Conservation (phyloP, 2,797 vertebrate species). For the Coranthus polyacanthus region DNA sequence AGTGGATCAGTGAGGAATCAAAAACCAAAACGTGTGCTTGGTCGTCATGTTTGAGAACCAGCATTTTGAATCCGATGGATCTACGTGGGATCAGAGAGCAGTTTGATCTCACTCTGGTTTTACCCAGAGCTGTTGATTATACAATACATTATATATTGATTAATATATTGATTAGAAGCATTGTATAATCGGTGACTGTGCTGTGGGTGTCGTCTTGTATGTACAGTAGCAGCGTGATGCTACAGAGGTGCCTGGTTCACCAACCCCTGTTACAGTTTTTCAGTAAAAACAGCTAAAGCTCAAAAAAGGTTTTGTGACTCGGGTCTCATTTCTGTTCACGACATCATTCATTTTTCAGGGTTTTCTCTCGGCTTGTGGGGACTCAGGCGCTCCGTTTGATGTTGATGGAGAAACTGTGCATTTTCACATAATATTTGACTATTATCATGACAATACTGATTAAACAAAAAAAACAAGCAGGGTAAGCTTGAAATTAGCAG, state of each 20-base stretch:
- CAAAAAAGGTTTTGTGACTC: constrained; percentile 13
- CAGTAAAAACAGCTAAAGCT: constrained; percentile 61
- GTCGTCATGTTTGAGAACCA: not conserved
- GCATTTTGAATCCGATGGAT: not conserved
- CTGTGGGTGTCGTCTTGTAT: constrained; percentile 67
- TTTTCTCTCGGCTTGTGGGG: no score
- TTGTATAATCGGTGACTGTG: constrained; percentile 65
- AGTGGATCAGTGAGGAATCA: constrained; percentile 1
- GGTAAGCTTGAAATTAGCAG: no score
- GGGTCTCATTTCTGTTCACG: constrained; percentile 15
- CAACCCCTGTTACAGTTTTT: constrained; percentile 67
- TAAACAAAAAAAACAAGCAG: no score
- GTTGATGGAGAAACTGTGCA: no score
- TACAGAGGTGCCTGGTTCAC: constrained; percentile 64
- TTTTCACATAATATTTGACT: no score
- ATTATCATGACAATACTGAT: no score
- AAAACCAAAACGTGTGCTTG: not conserved
- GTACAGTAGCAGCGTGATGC: constrained; percentile 58
- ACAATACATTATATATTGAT: constrained; percentile 52
- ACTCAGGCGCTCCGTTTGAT: no score
- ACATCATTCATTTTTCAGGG: not conserved
- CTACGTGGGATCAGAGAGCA: not conserved
- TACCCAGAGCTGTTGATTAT: constrained; percentile 49
- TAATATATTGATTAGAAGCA: constrained; percentile 58
- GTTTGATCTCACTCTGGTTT: constrained; percentile 11